These are phyloP conservation scores for Clivina fossor DNA, from an alignment of 2,888 invertebrate species.

Conservation along the genomic window DNA sequence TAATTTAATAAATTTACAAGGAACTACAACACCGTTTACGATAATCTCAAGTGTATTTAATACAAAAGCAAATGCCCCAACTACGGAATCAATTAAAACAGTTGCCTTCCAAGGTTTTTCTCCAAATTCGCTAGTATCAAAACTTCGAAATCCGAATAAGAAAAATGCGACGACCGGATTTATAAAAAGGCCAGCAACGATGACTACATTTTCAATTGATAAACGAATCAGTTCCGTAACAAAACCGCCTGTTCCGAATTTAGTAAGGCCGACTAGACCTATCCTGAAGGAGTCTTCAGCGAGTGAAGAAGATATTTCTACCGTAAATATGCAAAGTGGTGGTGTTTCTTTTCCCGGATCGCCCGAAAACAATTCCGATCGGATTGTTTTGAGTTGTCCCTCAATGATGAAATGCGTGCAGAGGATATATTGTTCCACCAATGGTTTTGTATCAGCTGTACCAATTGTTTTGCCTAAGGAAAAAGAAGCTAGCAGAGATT, in stretches of 20 bases:
- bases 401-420: conserved; percentile 22
- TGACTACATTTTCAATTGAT: not conserved
- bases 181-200: not conserved
- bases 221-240: not conserved
- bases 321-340: too few relatives aligned
- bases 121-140: too few relatives aligned
- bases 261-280: conserved; percentile 4
- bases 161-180: not conserved
- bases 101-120: too few relatives aligned
- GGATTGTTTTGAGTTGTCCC: conserved; percentile 10
- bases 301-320: not conserved
- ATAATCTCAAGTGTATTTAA: too few relatives aligned
- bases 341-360: too few relatives aligned
- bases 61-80: too few relatives aligned
- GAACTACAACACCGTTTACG: too few relatives aligned
- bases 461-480: conserved; percentile 10
- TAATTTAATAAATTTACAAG: too few relatives aligned
- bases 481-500: not conserved
- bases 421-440: conserved; percentile 13
- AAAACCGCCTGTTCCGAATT: conserved; percentile 2
- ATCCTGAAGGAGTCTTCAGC: not conserved
- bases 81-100: too few relatives aligned
- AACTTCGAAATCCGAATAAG: too few relatives aligned
- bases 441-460: conserved; percentile 9
- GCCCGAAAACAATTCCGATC: conserved; percentile 2